Conservation (phyloP, 2,797 vertebrate species). For the Aulostomus chinensis region DNA sequence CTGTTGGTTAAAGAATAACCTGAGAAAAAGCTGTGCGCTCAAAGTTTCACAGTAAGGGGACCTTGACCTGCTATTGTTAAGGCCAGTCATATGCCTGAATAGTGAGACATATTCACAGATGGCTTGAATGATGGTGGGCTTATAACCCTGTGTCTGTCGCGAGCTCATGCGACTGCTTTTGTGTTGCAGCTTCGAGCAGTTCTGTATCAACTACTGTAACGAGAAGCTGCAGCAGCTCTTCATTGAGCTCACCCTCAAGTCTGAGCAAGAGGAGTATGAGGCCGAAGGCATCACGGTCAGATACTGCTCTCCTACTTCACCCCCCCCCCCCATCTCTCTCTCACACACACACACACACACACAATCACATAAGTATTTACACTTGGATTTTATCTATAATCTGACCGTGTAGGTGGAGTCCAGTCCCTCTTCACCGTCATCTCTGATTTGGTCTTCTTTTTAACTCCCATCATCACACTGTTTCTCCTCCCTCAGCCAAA, state of each 20-base stretch:
- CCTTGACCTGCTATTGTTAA: too few species aligned
- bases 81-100: too few species aligned
- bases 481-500: background rate
- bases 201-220: constrained; percentile 98
- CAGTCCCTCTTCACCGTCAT: background rate
- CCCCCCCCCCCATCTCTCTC: background rate
- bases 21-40: too few species aligned
- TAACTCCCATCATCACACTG: background rate
- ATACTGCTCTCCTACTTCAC: too few species aligned
- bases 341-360: background rate
- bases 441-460: background rate
- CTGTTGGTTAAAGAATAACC: too few species aligned
- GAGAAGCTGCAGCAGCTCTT: constrained; percentile 98
- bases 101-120: too few species aligned
- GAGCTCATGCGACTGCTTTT: background rate
- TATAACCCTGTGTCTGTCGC: too few species aligned
- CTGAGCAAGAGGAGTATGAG: constrained; percentile 97
- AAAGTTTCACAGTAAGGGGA: too few species aligned
- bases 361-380: background rate
- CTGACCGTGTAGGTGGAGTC: background rate
- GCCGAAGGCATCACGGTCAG: constrained; percentile 95
- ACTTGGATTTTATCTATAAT: too few species aligned
- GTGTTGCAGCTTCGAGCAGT: constrained; percentile 92
- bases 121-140: too few species aligned
- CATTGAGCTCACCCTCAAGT: constrained; percentile 96